phyloP scores from a whole-genome alignment of 2,888 invertebrate genomes.

The Sepiola atlantica region DNA sequence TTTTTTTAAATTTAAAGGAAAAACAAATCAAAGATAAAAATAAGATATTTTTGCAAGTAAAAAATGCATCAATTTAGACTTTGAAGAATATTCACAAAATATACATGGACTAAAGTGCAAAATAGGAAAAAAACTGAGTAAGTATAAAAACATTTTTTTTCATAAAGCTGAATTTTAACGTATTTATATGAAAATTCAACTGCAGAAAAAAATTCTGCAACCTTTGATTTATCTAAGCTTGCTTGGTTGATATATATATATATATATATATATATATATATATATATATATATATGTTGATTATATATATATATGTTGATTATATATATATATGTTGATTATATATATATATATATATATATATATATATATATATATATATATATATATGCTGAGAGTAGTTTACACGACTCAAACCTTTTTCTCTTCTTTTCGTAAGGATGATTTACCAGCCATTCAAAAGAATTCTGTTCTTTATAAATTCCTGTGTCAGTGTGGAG shows the following conservation, averaged over 20 bases:
- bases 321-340: no score
- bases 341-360: no score
- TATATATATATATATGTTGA: no score
- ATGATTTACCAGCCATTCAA: no score
- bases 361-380: neutral
- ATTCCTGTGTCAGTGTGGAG: no score
- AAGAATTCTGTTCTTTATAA: no score
- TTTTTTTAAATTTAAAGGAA: no score
- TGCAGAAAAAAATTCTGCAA: neutral
- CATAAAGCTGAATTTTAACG: neutral
- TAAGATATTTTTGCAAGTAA: neutral
- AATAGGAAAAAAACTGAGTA: neutral
- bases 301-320: no score
- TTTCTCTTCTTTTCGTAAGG: no score
- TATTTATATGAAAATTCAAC: neutral
- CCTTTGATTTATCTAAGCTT: neutral
- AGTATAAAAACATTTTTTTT: neutral
- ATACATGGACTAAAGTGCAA: neutral
- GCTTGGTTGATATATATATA: neutral
- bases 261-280: no score
- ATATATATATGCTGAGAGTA: neutral
- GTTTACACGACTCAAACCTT: no score
- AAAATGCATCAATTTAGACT: neutral
- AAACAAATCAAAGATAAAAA: no score
- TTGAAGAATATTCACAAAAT: neutral